phyloP scores from a whole-genome alignment of 30 jellyfish, hydroid and myxozoan genomes.

The Aurelia aurita region DNA sequence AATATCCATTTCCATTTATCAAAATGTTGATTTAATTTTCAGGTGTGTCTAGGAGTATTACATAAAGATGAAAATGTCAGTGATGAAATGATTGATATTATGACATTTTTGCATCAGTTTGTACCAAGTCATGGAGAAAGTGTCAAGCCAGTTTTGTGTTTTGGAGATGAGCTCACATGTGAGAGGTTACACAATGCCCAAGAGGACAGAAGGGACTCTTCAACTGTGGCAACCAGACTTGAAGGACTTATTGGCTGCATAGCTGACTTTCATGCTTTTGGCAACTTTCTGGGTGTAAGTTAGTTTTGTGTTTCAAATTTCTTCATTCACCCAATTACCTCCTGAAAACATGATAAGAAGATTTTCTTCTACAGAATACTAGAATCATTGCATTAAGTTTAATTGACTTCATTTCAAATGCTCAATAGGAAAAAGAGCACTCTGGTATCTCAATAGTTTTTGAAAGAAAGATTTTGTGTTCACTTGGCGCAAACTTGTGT shows the following conservation, averaged over 20 bases:
- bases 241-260: neutral
- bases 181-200: constrained; percentile 42
- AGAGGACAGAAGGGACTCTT: constrained; percentile 29
- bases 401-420: neutral
- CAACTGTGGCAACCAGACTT: neutral
- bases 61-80: constrained; percentile 41
- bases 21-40: constrained; percentile 10
- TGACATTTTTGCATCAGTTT: constrained; percentile 36
- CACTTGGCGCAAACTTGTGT: no score
- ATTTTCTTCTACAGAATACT: no score
- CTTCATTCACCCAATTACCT: no score
- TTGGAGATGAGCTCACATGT: constrained; percentile 47
- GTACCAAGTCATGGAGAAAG: constrained; percentile 21
- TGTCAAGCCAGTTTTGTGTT: constrained; percentile 29
- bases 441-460: neutral
- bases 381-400: no score
- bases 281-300: neutral
- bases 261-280: neutral
- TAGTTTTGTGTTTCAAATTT: no score
- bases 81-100: constrained; percentile 37
- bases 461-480: no score
- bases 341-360: neutral
- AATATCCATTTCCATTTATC: neutral
- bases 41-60: constrained; percentile 47
- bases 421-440: constrained; percentile 23